Base-by-base conservation (phyloP, 23 tunicate species). In the Phallusia fumigata region DNA sequence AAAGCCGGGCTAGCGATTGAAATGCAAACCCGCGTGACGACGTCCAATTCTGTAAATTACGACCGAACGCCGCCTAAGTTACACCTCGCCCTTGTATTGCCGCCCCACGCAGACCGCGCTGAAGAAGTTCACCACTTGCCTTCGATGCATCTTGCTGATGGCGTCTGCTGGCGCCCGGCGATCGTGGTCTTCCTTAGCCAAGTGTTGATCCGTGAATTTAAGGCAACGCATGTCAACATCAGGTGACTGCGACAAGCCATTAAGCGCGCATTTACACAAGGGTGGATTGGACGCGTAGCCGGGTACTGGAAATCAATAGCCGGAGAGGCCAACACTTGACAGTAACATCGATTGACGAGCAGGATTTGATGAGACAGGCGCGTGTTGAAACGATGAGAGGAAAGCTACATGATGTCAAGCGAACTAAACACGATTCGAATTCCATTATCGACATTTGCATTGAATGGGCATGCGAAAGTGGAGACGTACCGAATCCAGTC, bases 1-100 rank as follows among this genome's bases (percentile, higher is more conserved):
- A 22, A 58, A 58, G 1, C 69, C 69, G 5, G 3, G 26, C 69
- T 11, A 58, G 28, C 16, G 28, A 58, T 58, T 58, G 28, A 58
- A 22, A 58, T 58, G 69, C 69, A 58, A 24, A 21, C 28, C 69
- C 69, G 69, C 69, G 69, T 58, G 69, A 58, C 69, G 69, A 58
- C 69, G 69, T 24, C 69, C 69, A 58, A 58, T 13, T 58, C 69
- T 58, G 69, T 58, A 58, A 58, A 6, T 24, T 58, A 58, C 69
- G 28, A 21, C 69, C 69, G 13, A 58, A 24, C 69, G 28, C 28
- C 3, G 69, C 5, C 5, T 6, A 6, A 24, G 28, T 21, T 21
- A 21, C 69, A 24, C 28, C 69, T 1, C 69, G 69, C 26, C 69
- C 13, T 58, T 16, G 28, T 21, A 10, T 40, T 40, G 47, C 47